Evolutionary conservation across 1,140 invertebrate species (phyloP).

Genomic region (Zaprionus inermis): DNA sequence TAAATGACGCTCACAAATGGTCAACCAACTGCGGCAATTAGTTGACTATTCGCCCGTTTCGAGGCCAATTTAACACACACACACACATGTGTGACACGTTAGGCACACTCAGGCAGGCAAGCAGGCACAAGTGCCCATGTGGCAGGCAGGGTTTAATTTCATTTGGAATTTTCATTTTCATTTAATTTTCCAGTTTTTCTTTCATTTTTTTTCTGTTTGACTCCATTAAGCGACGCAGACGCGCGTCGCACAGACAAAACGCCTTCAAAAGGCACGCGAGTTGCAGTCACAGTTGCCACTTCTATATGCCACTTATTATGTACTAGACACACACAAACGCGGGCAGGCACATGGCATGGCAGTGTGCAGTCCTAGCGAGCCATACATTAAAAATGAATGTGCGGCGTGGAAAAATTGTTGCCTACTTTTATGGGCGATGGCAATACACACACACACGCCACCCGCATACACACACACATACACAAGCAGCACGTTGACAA

Average conservation of each 20-base stretch:
- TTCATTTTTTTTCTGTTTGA: not conserved
- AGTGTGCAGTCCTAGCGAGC: slow-evolving; percentile 15
- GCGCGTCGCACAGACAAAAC: slow-evolving; percentile 30
- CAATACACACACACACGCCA: not conserved
- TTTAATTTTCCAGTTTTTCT: not conserved
- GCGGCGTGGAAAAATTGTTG: slow-evolving; percentile 37
- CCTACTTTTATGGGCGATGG: slow-evolving; percentile 38
- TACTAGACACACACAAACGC: slow-evolving; percentile 30
- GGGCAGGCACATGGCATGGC: no score
- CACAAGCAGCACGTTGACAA: slow-evolving; percentile 34
- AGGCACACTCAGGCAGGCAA: no score
- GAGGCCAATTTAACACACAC: slow-evolving; percentile 30
- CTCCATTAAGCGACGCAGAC: slow-evolving; percentile 23
- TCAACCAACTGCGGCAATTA: slow-evolving; percentile 35
- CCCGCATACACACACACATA: not conserved
- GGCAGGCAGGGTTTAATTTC: slow-evolving; percentile 26
- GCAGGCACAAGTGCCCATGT: no score
- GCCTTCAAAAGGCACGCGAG: slow-evolving; percentile 39
- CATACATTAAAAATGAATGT: slow-evolving; percentile 46
- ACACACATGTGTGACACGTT: no score
- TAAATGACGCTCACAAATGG: slow-evolving; percentile 22
- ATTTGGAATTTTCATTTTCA: slow-evolving; percentile 30
- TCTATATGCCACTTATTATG: slow-evolving; percentile 41
- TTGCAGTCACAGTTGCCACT: slow-evolving; percentile 49
- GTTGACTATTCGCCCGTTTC: slow-evolving; percentile 21